These are phyloP conservation scores for Actinopyga echinites DNA, from an alignment of 53 echinoderm and acorn worm genomes.

Conservation along the genomic window DNA sequence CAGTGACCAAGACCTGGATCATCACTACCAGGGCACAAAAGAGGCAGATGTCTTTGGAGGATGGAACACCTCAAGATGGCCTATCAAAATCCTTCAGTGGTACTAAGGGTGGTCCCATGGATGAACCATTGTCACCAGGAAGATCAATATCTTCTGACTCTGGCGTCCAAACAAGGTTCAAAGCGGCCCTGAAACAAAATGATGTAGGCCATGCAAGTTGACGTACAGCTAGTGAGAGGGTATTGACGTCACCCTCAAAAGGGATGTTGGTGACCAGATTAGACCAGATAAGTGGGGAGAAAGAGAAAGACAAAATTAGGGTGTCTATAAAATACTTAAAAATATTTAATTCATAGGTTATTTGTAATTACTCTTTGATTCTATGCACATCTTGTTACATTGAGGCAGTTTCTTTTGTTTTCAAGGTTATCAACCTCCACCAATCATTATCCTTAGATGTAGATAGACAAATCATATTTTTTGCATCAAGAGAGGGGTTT, in stretches of 20 bases:
- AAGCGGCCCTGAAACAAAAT: slow-evolving; percentile 26
- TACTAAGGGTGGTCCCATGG: not conserved
- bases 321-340: too few species aligned
- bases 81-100: slow-evolving; percentile 23
- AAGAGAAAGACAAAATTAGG: too few species aligned
- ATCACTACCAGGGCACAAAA: slow-evolving; percentile 42
- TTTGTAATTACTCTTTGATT: slow-evolving; percentile 29
- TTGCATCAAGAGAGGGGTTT: too few species aligned
- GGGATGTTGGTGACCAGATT: too few species aligned
- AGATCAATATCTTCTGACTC: not conserved
- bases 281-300: too few species aligned
- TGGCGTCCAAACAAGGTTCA: slow-evolving; percentile 23
- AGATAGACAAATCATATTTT: too few species aligned
- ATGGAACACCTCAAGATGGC: slow-evolving; percentile 7
- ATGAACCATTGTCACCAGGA: slow-evolving; percentile 11
- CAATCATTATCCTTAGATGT: too few species aligned
- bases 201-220: slow-evolving; percentile 18
- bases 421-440: too few species aligned
- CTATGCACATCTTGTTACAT: slow-evolving; percentile 3
- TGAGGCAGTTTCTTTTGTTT: too few species aligned
- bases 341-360: slow-evolving; percentile 6
- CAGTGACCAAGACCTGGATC: slow-evolving; percentile 21
- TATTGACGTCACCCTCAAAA: too few species aligned
- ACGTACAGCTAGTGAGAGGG: not conserved
- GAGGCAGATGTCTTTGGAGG: slow-evolving; percentile 30